Evolutionary conservation across 2,888 invertebrate genomes (phyloP).

Genomic region (Volucella inanis): DNA sequence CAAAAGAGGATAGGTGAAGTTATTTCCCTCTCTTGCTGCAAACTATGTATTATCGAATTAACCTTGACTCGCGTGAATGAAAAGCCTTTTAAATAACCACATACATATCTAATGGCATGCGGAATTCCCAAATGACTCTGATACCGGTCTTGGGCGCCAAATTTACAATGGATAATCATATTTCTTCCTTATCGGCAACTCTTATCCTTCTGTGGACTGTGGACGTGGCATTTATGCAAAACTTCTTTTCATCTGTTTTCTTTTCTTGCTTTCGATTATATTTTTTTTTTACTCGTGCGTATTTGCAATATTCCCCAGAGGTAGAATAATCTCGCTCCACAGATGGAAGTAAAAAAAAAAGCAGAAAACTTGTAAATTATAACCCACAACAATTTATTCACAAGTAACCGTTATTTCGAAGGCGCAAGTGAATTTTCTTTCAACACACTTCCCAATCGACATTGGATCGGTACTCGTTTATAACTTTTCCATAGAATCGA

Average conservation of each 20-base stretch:
- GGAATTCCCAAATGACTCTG: slow-evolving; percentile 22
- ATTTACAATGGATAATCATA: slow-evolving; percentile 58
- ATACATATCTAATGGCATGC: neutral
- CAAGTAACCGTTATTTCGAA: slow-evolving; percentile 1
- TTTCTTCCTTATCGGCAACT: slow-evolving; percentile 61
- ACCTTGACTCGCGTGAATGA: neutral
- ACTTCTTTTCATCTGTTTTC: slow-evolving; percentile 20
- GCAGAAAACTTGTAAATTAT: slow-evolving; percentile 58
- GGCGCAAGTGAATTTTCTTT: slow-evolving; percentile 22
- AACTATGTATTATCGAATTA: neutral
- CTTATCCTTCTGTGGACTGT: neutral
- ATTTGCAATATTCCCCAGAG: slow-evolving; percentile 27
- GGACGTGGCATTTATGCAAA: slow-evolving; percentile 51
- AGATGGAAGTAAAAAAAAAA: slow-evolving; percentile 2
- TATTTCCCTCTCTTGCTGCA: too few species aligned
- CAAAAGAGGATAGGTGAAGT: too few species aligned
- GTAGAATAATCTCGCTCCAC: slow-evolving; percentile 14
- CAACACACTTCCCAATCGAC: neutral
- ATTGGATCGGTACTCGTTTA: slow-evolving; percentile 13
- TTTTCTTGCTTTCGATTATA: neutral
- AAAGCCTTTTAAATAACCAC: slow-evolving; percentile 4
- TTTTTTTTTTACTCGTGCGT: neutral
- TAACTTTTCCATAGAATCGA: slow-evolving; percentile 35
- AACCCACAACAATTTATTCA: slow-evolving; percentile 58
- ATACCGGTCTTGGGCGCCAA: neutral